Percentiles rank a stretch among this genome's conserved stretches.
Evolutionary conservation across 1,140 invertebrate species (phyloP).

Genomic region (Drosophila athabasca): DNA sequence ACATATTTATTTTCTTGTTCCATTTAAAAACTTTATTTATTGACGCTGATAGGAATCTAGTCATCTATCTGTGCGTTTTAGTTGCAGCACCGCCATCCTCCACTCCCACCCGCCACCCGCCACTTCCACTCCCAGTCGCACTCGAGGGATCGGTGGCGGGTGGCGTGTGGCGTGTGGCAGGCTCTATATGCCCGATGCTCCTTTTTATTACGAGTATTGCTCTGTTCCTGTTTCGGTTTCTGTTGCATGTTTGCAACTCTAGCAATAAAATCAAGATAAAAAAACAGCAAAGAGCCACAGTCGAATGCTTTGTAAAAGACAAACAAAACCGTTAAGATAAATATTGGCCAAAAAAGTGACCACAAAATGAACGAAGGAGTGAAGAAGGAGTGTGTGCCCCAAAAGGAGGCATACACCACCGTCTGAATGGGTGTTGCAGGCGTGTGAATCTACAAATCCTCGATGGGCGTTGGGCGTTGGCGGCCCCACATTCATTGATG

Average conservation of each 20-base stretch:
- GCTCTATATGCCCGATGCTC: conserved; percentile 8
- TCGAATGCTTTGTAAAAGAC: conserved; percentile 52
- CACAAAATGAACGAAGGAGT: conserved; percentile 23
- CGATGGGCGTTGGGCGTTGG: conserved; percentile 14
- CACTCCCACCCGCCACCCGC: not conserved
- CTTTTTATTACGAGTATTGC: conserved; percentile 12
- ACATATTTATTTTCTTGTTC: conserved; percentile 81
- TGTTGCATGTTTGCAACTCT: conserved; percentile 59
- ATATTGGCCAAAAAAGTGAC: conserved; percentile 61
- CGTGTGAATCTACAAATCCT: conserved; percentile 55
- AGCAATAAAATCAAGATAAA: conserved; percentile 74
- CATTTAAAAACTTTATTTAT: conserved; percentile 82
- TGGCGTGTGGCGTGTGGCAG: not conserved
- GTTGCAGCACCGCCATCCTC: conserved; percentile 10
- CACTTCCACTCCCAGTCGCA: not conserved
- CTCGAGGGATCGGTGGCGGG: not conserved
- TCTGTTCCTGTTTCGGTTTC: conserved; percentile 13
- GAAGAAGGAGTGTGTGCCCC: not conserved
- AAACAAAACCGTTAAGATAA: conserved; percentile 65
- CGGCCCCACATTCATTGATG: conserved; percentile 53
- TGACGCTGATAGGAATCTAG: conserved; percentile 79
- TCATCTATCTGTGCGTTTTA: conserved; percentile 76
- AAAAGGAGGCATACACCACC: not conserved
- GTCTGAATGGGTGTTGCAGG: conserved; percentile 16
- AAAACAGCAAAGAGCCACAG: not conserved